Conservation (phyloP, 2,113 vertebrate genomes). For the Salvator merianae region DNA sequence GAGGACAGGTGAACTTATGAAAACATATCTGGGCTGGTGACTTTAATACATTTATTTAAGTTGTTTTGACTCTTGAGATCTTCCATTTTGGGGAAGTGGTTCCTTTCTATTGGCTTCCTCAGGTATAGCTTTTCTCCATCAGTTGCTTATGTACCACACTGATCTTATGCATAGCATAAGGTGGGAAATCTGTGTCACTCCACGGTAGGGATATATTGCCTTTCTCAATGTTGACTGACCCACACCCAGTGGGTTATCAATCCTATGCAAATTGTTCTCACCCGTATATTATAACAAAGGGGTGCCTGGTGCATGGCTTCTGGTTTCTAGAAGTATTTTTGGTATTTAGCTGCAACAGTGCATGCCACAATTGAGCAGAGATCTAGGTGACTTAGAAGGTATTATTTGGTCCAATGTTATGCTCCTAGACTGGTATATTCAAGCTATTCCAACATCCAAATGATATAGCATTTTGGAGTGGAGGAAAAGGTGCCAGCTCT, state of each 20-base stretch:
- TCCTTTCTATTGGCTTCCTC: not conserved
- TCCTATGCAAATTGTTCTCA: no score
- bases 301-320: no score
- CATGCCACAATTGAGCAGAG: not conserved
- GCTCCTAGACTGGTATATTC: conserved; percentile 23
- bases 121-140: not conserved
- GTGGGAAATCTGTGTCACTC: no score
- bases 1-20: not conserved
- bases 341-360: not conserved
- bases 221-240: no score
- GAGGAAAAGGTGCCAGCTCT: conserved; percentile 44
- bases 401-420: conserved; percentile 16
- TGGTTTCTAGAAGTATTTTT: no score
- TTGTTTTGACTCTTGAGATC: not conserved
- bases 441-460: conserved; percentile 42
- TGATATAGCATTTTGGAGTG: conserved; percentile 58
- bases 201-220: no score
- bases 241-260: no score
- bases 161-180: no score
- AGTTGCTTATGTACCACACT: not conserved
- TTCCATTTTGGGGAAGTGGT: not conserved
- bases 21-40: not conserved
- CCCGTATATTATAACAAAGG: no score
- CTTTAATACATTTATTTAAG: not conserved
- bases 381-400: conserved; percentile 15